Percentiles rank a stretch among this genome's conserved stretches.
Evolutionary conservation across 2,113 vertebrate genomes (phyloP).

Genomic region (Hymenochirus boettgeri): DNA sequence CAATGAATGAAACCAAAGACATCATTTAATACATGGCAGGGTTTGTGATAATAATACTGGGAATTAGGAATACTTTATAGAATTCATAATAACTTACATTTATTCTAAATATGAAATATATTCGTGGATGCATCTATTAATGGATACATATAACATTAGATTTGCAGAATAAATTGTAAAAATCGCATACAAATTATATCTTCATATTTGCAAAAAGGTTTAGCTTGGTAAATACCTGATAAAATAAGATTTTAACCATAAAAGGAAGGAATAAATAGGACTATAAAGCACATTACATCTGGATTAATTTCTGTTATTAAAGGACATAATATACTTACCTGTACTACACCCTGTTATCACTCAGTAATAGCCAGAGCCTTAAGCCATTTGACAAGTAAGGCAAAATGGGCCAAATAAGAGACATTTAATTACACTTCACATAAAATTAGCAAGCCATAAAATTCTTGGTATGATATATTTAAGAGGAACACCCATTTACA

Average conservation of each 20-base stretch:
- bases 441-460: conserved; percentile 18
- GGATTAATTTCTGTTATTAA: conserved; percentile 1
- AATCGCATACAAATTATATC: no score
- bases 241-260: not conserved
- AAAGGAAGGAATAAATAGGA: conserved; percentile 10
- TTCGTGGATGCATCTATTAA: no score
- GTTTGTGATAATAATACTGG: no score
- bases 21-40: no score
- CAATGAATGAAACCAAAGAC: no score
- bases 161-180: no score
- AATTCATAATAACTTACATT: no score
- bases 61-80: no score
- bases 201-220: no score
- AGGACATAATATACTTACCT: conserved; percentile 28
- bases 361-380: conserved; percentile 17
- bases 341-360: conserved; percentile 17
- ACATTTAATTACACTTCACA: conserved; percentile 31
- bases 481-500: conserved; percentile 21
- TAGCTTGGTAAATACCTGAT: no score
- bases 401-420: conserved; percentile 26
- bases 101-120: no score
- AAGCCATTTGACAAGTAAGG: conserved; percentile 25
- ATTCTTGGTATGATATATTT: conserved; percentile 16
- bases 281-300: conserved; percentile 2
- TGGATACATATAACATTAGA: no score